Percentiles rank a stretch among this genome's conserved stretches.
Conservation (phyloP, 1,140 invertebrate species). For the Apocrypta bakeri region DNA sequence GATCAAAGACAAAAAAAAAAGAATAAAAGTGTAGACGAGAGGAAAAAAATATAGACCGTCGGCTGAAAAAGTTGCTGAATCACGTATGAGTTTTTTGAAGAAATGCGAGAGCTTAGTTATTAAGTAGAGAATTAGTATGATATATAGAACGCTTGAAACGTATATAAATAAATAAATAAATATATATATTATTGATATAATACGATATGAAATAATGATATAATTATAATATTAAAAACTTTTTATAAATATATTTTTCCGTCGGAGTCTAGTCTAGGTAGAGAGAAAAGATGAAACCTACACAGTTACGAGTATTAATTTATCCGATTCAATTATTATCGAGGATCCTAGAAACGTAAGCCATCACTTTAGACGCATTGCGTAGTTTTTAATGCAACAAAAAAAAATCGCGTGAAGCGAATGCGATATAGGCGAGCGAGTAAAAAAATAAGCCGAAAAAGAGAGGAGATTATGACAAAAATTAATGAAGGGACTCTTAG, state of each 20-base stretch:
- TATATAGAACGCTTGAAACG: constrained; percentile 71
- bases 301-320: constrained; percentile 72
- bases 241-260: constrained; percentile 76
- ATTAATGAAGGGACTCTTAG: constrained; percentile 19
- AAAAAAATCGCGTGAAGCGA: constrained; percentile 57
- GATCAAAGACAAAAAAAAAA: background rate
- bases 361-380: constrained; percentile 67
- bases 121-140: constrained; percentile 66
- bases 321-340: constrained; percentile 72
- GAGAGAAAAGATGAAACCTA: constrained; percentile 62
- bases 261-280: constrained; percentile 75
- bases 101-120: constrained; percentile 55
- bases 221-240: constrained; percentile 73
- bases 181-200: constrained; percentile 46
- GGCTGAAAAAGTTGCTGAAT: constrained; percentile 39
- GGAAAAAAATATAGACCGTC: constrained; percentile 7
- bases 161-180: constrained; percentile 60
- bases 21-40: background rate
- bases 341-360: constrained; percentile 68
- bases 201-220: constrained; percentile 54
- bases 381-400: constrained; percentile 60
- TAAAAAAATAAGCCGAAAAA: constrained; percentile 5
- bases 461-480: constrained; percentile 33
- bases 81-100: constrained; percentile 46
- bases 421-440: constrained; percentile 53